Evolutionary conservation across 2,113 vertebrate genomes (phyloP).

Genomic region (Petromus typicus): DNA sequence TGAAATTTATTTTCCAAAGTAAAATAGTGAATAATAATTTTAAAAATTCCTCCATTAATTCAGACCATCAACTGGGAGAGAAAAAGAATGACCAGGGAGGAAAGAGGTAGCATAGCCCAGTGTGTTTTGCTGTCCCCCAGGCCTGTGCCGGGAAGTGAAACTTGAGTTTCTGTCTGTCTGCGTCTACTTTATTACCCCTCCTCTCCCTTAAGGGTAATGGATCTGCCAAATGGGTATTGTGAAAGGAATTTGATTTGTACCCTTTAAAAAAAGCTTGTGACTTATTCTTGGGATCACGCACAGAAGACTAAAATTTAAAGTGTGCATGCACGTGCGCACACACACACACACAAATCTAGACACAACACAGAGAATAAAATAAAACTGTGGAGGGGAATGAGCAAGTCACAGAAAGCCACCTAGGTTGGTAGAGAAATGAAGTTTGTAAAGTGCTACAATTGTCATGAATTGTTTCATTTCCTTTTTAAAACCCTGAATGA

Average conservation of each 20-base stretch:
- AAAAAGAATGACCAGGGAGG: neutral
- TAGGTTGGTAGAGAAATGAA: neutral
- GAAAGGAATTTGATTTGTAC: neutral
- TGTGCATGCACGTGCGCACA: no score
- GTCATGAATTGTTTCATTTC: neutral
- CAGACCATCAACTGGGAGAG: neutral
- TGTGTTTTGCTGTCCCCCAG: neutral
- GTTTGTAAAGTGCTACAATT: neutral
- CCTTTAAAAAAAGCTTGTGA: neutral
- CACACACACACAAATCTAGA: neutral
- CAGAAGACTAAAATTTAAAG: neutral
- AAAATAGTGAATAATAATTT: neutral
- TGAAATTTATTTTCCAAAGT: constrained; percentile 21
- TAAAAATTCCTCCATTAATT: neutral
- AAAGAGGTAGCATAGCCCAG: neutral
- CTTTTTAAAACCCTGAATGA: neutral
- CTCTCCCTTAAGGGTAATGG: neutral
- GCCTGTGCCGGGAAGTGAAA: constrained; percentile 46
- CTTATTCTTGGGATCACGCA: neutral
- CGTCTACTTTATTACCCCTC: neutral
- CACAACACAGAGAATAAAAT: neutral
- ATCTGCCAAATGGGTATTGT: neutral
- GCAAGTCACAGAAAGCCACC: neutral
- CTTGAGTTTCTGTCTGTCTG: neutral
- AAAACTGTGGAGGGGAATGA: neutral